Conservation (phyloP, 2,888 invertebrate species). For the Trichacis sp. region DNA sequence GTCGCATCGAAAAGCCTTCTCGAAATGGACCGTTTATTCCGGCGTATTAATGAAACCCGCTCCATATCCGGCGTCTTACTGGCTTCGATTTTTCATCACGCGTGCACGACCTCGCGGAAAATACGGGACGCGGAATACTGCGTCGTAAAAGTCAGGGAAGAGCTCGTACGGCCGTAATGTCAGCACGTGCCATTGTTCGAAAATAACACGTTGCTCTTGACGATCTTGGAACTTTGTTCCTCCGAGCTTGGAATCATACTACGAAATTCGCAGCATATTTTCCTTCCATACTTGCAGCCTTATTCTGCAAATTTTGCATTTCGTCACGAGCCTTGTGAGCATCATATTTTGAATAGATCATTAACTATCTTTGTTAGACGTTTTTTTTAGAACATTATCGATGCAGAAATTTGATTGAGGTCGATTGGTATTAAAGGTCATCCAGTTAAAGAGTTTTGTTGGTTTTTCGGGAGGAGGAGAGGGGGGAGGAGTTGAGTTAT, state of each 20-base stretch:
- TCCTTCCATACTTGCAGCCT: constrained; percentile 9
- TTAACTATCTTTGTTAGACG: too few species aligned
- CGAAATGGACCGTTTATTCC: constrained; percentile 10
- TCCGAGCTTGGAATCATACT: constrained; percentile 24
- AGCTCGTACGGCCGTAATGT: constrained; percentile 35
- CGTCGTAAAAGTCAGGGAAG: constrained; percentile 31
- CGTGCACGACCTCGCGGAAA: constrained; percentile 32
- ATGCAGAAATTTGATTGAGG: too few species aligned
- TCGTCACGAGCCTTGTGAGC: too few species aligned
- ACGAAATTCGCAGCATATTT: constrained; percentile 30
- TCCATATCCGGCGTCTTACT: constrained; percentile 10
- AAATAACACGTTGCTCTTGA: constrained; percentile 34
- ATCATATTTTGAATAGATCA: too few species aligned
- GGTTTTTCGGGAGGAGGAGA: neutral
- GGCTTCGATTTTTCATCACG: constrained; percentile 37
- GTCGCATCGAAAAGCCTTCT: neutral
- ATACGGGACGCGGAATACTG: constrained; percentile 36
- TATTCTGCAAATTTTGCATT: too few species aligned
- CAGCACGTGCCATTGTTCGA: constrained; percentile 36
- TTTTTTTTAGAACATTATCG: too few species aligned
- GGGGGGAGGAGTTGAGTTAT: neutral
- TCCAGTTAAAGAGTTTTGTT: too few species aligned
- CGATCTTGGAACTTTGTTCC: constrained; percentile 32
- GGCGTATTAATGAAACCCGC: constrained; percentile 1
- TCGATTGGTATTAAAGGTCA: too few species aligned